These are phyloP conservation scores for Manacus vitellinus DNA, from an alignment of 2,113 vertebrate genomes.

Conservation along the genomic window DNA sequence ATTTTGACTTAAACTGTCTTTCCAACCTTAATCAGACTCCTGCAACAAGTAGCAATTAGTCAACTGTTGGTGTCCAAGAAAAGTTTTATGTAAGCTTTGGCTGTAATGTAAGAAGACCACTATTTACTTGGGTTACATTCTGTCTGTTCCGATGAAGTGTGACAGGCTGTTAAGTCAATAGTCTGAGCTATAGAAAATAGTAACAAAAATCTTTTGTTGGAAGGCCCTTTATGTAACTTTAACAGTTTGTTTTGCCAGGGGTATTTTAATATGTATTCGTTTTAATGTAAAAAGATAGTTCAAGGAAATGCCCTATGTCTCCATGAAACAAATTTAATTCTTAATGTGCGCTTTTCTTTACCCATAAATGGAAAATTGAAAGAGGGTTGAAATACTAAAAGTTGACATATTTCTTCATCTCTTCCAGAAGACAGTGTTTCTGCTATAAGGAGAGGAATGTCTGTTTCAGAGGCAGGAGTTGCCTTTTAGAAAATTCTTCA, in stretches of 20 bases:
- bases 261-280: background rate
- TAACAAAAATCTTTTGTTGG: background rate
- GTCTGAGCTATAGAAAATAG: background rate
- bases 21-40: background rate
- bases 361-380: background rate
- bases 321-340: background rate
- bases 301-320: background rate
- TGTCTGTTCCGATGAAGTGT: background rate
- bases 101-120: background rate
- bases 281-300: background rate
- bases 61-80: background rate
- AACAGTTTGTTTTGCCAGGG: background rate
- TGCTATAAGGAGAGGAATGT: conserved; percentile 45
- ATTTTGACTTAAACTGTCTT: background rate
- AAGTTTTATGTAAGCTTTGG: background rate
- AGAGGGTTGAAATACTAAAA: conserved; percentile 25
- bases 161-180: background rate
- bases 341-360: background rate
- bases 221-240: background rate
- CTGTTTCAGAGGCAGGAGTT: conserved; percentile 34
- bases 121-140: background rate
- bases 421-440: conserved; percentile 48
- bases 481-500: conserved; percentile 44
- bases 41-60: background rate
- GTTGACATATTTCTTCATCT: conserved; percentile 55